Percentiles rank a stretch among this genome's conserved stretches.
Evolutionary conservation across 1,140 invertebrate genomes (phyloP).

Genomic region (Drosophila littoralis): DNA sequence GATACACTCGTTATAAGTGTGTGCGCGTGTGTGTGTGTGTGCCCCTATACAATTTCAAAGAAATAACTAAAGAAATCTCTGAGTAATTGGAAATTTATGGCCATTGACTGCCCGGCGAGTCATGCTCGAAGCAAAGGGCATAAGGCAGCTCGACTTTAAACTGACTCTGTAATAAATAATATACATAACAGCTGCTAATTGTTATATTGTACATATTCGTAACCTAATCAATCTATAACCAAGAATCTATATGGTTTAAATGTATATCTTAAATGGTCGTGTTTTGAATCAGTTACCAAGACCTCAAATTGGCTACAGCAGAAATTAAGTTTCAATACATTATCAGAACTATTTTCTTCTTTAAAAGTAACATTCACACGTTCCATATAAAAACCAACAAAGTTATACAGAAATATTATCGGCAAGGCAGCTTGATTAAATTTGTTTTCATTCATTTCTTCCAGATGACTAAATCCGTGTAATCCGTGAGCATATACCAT

Average conservation of each 20-base stretch:
- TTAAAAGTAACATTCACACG: neutral
- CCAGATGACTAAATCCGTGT: conserved; percentile 37
- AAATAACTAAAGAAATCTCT: conserved; percentile 19
- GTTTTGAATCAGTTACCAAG: too few relatives aligned
- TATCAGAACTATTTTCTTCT: neutral
- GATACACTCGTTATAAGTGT: conserved; percentile 12
- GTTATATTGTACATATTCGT: too few relatives aligned
- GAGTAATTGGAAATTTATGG: conserved; percentile 33
- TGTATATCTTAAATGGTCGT: too few relatives aligned
- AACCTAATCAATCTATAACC: too few relatives aligned
- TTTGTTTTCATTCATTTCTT: neutral
- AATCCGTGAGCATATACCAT: conserved; percentile 30
- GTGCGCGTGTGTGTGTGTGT: neutral
- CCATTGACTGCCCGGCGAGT: neutral
- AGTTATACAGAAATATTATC: neutral
- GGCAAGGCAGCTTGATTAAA: neutral
- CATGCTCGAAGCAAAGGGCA: conserved; percentile 9
- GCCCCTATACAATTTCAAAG: conserved; percentile 41
- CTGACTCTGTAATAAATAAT: conserved; percentile 6
- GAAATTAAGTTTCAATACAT: neutral
- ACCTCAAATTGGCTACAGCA: too few relatives aligned
- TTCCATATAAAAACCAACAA: neutral
- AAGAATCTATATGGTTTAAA: too few relatives aligned
- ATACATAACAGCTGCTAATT: too few relatives aligned
- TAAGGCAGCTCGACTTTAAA: neutral